Conservation (phyloP, 1,140 invertebrate species). For the Drosophila repletoides region DNA sequence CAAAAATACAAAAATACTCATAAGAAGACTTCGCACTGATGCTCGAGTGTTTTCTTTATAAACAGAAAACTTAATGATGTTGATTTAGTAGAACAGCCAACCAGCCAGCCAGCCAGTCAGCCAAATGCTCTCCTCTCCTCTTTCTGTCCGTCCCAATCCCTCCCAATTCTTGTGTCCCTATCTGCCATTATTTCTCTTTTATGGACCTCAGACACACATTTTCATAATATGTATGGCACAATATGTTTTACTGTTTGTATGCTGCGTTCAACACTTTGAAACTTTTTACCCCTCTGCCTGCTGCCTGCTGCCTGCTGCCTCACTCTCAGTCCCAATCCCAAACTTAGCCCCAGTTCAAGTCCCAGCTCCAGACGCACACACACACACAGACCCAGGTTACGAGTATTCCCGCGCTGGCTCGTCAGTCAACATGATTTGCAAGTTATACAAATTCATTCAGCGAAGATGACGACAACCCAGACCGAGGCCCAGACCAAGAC, state of each 20-base stretch:
- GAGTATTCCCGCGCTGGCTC: slow-evolving; percentile 9
- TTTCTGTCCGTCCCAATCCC: not conserved
- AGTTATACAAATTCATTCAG: slow-evolving; percentile 78
- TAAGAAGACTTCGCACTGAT: slow-evolving; percentile 53
- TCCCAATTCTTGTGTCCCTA: not conserved
- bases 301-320: not conserved
- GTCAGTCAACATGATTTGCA: slow-evolving; percentile 79
- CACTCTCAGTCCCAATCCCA: not conserved
- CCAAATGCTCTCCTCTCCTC: slow-evolving; percentile 13
- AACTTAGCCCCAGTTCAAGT: not conserved
- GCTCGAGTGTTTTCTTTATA: slow-evolving; percentile 79
- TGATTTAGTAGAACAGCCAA: slow-evolving; percentile 72
- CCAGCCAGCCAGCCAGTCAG: slow-evolving; percentile 18
- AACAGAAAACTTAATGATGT: slow-evolving; percentile 80
- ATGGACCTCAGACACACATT: slow-evolving; percentile 40
- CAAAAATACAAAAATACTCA: not conserved
- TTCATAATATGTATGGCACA: slow-evolving; percentile 67
- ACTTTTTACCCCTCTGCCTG: slow-evolving; percentile 27
- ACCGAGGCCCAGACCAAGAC: slow-evolving; percentile 5
- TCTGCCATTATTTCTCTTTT: slow-evolving; percentile 8
- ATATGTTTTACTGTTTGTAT: slow-evolving; percentile 57
- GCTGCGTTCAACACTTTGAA: slow-evolving; percentile 60
- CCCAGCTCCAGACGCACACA: slow-evolving; percentile 5
- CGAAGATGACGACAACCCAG: slow-evolving; percentile 1
- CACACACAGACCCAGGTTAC: too few species aligned